Conservation (phyloP, 2,113 vertebrate genomes). For the Bothrops jararaca region DNA sequence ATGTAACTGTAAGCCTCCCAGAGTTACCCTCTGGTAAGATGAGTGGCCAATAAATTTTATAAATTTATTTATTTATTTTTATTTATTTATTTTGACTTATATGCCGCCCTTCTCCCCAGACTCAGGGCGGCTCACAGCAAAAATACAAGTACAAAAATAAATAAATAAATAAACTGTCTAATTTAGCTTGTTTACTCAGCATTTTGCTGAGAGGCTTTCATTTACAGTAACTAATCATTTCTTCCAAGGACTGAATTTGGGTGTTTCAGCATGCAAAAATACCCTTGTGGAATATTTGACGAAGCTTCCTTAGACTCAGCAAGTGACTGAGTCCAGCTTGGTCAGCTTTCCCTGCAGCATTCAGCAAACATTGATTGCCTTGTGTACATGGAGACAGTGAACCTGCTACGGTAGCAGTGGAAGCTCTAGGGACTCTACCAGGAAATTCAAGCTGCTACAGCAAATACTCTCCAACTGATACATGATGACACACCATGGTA, state of each 20-base stretch:
- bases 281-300: neutral
- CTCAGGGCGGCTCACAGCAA: too few species aligned
- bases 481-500: neutral
- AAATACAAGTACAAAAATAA: too few species aligned
- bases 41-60: too few species aligned
- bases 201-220: neutral
- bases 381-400: neutral
- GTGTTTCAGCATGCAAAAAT: neutral
- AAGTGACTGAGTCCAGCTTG: neutral
- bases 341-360: neutral
- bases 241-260: neutral
- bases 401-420: neutral
- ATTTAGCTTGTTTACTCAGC: neutral
- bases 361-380: neutral
- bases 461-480: neutral
- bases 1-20: too few species aligned
- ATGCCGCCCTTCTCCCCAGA: too few species aligned
- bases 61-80: too few species aligned
- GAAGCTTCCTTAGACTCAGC: neutral
- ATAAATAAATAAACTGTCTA: neutral
- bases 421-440: neutral
- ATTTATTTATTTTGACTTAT: too few species aligned
- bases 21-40: too few species aligned
- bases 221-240: neutral
- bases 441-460: neutral